Base-by-base conservation (phyloP, 1,140 invertebrate species). In the Aphis gossypii region DNA sequence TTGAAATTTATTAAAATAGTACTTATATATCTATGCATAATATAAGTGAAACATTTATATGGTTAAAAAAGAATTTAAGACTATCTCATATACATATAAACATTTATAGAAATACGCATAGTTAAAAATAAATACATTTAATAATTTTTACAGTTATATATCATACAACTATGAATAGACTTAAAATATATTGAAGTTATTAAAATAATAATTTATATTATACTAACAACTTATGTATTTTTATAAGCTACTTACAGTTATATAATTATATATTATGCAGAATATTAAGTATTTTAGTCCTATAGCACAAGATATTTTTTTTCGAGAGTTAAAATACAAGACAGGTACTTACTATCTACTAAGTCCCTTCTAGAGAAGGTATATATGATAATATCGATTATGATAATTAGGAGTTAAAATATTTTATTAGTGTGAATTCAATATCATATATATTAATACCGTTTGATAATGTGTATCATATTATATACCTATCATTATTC, bases 401-500 rank as follows among this genome's bases (percentile, higher is more conserved):
- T 41, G 38, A 84, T 41, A 44, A 30, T 44, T 48, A 48, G 84
- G 30, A 48, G 38, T 8, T 60, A 25, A 90, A 90, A 90, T 44
- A 90, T 44, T 41, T 21, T 54, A 51, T 88, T 14, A 88, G 54
- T 60, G 23, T 54, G 11, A 38, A 89, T 54, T 54, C 48, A 54
- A 54, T 44, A 30, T 20, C 48, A n/a, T n/a, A 76, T n/a, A 25
- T 60, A 41, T 25, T 60, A 44, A 44, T 90, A 90, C 44, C 23
- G 21, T 90, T 60, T 30, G 21, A 41, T 90, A 20, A 90, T 60
- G 88, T 90, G 88, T 56, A 90, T 60, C 88, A 60, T 60, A 88
- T 88, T 60, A 14, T 60, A 90, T 60, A 56, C 82, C 7, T 84
- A 86, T 86, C 48, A 20, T 51, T 51, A 76, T n/a, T 18, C 60